A percentile compares a stretch with the other conserved stretches of the same genome.
phyloP scores from a whole-genome alignment of 2,797 vertebrate species.

The Leontocebus nigricollis region DNA sequence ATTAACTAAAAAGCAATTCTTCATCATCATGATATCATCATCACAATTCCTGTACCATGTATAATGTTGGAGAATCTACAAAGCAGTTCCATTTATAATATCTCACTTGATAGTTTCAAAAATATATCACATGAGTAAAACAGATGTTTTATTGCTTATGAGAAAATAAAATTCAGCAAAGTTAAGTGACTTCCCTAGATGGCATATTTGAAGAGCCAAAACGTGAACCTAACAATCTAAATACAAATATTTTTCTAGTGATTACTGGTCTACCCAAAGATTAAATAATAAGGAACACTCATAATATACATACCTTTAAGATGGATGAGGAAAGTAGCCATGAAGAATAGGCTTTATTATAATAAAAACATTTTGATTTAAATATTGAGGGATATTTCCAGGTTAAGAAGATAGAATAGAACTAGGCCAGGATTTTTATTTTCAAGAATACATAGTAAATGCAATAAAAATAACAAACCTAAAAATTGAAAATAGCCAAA shows the following conservation, averaged over 20 bases:
- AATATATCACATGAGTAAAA: background rate
- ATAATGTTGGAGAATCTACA: background rate
- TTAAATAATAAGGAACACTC: background rate
- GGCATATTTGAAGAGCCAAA: background rate
- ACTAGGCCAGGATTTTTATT: background rate
- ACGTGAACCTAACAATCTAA: background rate
- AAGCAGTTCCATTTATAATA: background rate
- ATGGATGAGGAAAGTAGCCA: background rate
- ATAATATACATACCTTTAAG: background rate
- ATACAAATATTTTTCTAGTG: background rate
- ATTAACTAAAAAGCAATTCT: conserved; percentile 6
- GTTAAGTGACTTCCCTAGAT: background rate
- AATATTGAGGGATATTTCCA: background rate
- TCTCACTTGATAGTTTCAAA: background rate
- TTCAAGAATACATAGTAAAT: background rate
- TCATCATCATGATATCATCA: background rate
- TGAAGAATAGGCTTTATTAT: background rate
- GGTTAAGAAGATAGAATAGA: background rate
- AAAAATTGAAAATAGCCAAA: background rate
- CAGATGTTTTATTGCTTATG: background rate
- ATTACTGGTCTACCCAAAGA: background rate
- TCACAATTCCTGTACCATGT: background rate
- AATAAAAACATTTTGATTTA: background rate
- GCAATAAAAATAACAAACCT: background rate
- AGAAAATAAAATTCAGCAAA: background rate